Base-by-base conservation (phyloP, 2,113 vertebrate genomes). In the Eptesicus fuscus region DNA sequence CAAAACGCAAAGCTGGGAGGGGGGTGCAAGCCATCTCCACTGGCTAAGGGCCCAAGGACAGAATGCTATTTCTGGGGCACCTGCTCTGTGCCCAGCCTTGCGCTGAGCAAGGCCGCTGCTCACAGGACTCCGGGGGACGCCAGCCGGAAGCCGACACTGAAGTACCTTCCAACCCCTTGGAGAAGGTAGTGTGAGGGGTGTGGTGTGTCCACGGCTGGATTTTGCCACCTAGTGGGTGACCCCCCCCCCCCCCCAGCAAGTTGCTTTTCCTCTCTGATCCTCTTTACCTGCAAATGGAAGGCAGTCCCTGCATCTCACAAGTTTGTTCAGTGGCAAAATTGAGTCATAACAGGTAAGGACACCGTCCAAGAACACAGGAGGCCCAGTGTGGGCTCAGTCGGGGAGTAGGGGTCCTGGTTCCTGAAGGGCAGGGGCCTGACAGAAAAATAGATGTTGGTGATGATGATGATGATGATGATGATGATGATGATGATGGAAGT, bases 401-500 rank as follows among this genome's bases (percentile, higher is more conserved):
- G 56, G 4, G 18, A 6, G 9, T 16, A 20, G 8, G 11, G 65
- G 17, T 37, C 7, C 65, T 17, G 20, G 40, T 59, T 40, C n/a
- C n/a, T 10, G 7, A 56, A 20, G 30, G 30, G 7, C 56, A 49
- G 17, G 63, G 40, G 56, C 17, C 85, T 85, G 73, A 40, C 67
- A 35, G 61, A 2, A 47, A 22, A 28, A 47, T 0, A 49, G 20
- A 11, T 16, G 13, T 32, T 67, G 7, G 1, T n/a, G n/a, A n/a
- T n/a, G 20, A 20, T 53, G 51, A 13, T 9, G 32, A 25, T n/a
- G 25, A 13, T 2, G 70, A 12, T 2, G 7, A 5, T 12, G 42
- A 5, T 2, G 17, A 7, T n/a, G 10, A 22, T 9, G 23, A 17
- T 4, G 14, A 4, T 4, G 37, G 22, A 11, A n/a, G 37, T 7